These are phyloP conservation scores for Sitophilus oryzae DNA, from an alignment of 1,140 invertebrate genomes.

Conservation along the genomic window DNA sequence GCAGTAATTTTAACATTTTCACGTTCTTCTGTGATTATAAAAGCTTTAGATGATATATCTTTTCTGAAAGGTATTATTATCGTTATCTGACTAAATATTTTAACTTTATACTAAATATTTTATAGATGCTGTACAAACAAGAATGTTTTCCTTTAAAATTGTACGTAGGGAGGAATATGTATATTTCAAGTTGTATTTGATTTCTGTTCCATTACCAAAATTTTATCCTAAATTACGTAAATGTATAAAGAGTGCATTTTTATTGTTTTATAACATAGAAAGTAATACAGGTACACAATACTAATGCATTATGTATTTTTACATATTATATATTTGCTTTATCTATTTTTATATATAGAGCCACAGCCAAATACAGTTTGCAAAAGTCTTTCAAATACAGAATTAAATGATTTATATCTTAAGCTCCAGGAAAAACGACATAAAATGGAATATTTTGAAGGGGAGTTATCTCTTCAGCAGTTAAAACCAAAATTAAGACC, in stretches of 20 bases:
- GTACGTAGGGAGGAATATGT: conserved; percentile 7
- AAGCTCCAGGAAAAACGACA: conserved; percentile 17
- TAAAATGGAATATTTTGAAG: not conserved
- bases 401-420: conserved; percentile 29
- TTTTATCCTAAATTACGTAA: conserved; percentile 28
- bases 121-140: conserved; percentile 12
- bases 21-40: not conserved
- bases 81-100: not conserved
- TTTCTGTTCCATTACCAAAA: conserved; percentile 30
- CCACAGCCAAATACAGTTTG: conserved; percentile 14
- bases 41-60: not conserved
- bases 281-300: conserved; percentile 10
- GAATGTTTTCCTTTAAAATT: conserved; percentile 11
- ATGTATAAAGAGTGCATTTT: conserved; percentile 30
- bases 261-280: conserved; percentile 24
- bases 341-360: conserved; percentile 10
- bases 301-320: conserved; percentile 1
- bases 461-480: conserved; percentile 25
- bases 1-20: conserved; percentile 3
- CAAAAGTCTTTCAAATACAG: conserved; percentile 14
- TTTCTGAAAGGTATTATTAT: conserved; percentile 9
- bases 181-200: conserved; percentile 26
- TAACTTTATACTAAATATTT: not conserved
- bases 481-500: conserved; percentile 49
- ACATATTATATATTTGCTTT: not conserved